Conservation (phyloP, 2,797 vertebrate species). For the Passerculus sandwichensis region DNA sequence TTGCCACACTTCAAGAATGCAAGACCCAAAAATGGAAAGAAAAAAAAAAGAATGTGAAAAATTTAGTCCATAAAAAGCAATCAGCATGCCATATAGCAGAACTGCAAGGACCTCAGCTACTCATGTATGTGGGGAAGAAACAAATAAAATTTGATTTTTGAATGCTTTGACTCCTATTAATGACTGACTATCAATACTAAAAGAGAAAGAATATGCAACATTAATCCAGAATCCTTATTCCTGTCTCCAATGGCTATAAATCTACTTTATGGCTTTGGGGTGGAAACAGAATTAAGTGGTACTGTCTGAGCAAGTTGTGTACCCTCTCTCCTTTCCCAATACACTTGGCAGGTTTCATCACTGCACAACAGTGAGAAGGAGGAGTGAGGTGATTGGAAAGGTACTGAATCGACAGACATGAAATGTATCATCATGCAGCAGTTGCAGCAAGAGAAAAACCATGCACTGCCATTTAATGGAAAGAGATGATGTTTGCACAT, state of each 20-base stretch:
- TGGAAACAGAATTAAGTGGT: neutral
- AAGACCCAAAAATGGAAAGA: neutral
- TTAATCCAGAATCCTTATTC: neutral
- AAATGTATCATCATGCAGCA: neutral
- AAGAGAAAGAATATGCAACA: neutral
- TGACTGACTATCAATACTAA: neutral
- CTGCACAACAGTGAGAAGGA: neutral
- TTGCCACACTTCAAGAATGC: neutral
- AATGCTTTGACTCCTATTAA: neutral
- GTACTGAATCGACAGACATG: neutral
- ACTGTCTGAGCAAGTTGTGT: neutral
- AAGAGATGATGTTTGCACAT: conserved; percentile 29
- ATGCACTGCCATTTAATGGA: neutral
- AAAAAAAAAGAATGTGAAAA: neutral
- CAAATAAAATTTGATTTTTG: neutral
- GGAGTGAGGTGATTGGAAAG: neutral
- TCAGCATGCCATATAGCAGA: neutral
- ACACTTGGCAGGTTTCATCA: neutral
- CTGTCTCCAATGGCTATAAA: neutral
- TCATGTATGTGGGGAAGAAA: fast-evolving
- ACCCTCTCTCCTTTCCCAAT: neutral
- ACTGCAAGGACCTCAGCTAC: neutral
- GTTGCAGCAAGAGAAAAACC: neutral
- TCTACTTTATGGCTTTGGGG: neutral
- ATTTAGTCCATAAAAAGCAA: neutral